Conservation (phyloP, 2,113 vertebrate genomes). For the Marmota monax region DNA sequence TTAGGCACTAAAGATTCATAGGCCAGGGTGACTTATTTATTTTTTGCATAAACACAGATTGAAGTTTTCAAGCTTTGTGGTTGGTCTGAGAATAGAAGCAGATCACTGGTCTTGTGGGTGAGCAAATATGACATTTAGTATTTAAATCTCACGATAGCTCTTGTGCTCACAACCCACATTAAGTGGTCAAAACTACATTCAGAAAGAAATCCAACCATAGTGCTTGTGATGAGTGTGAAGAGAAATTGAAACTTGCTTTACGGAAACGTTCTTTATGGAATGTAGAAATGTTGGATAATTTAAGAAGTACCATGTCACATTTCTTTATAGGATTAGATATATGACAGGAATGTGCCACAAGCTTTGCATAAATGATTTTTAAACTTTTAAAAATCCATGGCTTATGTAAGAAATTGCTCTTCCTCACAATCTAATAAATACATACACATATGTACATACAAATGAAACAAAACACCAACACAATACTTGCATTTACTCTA, state of each 20-base stretch:
- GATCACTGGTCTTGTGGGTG: not conserved
- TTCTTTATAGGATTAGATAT: not conserved
- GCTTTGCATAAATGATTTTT: conserved; percentile 34
- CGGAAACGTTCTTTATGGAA: not conserved
- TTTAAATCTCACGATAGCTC: not conserved
- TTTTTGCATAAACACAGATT: not conserved
- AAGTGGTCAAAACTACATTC: conserved; percentile 22
- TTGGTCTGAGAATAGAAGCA: not conserved
- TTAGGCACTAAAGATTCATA: not conserved
- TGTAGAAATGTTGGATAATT: conserved; percentile 50
- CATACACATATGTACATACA: not conserved
- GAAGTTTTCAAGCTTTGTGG: not conserved
- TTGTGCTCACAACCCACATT: not conserved
- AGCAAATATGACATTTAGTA: not conserved
- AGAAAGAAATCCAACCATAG: conserved; percentile 31
- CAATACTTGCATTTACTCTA: not conserved
- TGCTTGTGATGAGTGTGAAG: not conserved
- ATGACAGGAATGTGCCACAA: not conserved
- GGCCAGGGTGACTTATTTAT: not conserved
- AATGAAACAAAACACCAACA: not conserved
- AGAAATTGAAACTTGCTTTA: conserved; percentile 47
- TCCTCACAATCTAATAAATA: not conserved
- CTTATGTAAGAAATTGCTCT: not conserved
- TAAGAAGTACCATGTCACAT: conserved; percentile 46
- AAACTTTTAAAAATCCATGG: not conserved